These are phyloP conservation scores for Pelecanoides urinatrix DNA, from an alignment of 2,113 vertebrate genomes.

Conservation along the genomic window DNA sequence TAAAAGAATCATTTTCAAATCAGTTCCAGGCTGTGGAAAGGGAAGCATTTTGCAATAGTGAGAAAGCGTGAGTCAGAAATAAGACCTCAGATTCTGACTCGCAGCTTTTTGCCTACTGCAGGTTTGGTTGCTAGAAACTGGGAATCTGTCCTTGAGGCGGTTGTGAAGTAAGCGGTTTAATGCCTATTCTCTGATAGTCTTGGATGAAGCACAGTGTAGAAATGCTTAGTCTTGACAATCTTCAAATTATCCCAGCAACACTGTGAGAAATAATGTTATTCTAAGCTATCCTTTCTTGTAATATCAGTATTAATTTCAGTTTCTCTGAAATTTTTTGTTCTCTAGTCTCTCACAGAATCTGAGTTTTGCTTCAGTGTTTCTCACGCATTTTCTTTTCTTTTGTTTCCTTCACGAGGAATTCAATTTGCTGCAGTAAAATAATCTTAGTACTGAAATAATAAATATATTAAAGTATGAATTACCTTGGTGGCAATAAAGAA, in stretches of 20 bases:
- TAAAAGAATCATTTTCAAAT: neutral
- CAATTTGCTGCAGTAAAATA: conserved; percentile 39
- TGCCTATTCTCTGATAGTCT: neutral
- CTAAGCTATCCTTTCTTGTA: neutral
- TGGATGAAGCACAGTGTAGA: neutral
- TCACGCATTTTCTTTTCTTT: neutral
- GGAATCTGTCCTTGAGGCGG: neutral
- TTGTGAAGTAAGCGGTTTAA: neutral
- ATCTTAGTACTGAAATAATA: conserved; percentile 40
- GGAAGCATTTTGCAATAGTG: neutral
- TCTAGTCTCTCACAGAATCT: neutral
- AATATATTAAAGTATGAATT: conserved; percentile 41
- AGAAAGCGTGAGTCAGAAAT: neutral
- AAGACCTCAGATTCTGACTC: neutral
- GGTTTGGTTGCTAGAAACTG: neutral
- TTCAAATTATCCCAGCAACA: neutral
- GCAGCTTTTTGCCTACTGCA: neutral
- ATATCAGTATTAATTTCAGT: neutral
- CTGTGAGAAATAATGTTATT: neutral
- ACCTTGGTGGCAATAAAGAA: conserved; percentile 48
- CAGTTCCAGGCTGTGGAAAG: neutral
- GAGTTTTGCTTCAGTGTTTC: neutral
- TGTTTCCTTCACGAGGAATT: conserved; percentile 16
- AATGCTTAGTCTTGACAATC: neutral
- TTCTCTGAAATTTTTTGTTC: neutral